Conservation (phyloP, 1,140 invertebrate species). For the Neotoxoptera formosana region DNA sequence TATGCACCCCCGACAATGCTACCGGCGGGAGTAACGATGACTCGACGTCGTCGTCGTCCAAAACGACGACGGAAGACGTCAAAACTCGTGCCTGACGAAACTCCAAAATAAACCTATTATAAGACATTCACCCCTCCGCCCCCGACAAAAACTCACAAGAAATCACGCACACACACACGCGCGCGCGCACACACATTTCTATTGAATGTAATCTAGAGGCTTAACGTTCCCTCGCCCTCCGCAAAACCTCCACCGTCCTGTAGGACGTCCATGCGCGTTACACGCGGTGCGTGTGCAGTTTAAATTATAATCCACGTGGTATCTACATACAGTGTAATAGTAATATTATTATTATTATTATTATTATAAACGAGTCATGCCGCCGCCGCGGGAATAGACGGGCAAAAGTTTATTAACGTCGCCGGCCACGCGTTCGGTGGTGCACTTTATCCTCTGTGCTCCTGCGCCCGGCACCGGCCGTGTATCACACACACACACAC, state of each 20-base stretch:
- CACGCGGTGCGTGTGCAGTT: background rate
- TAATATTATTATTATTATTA: no score
- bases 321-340: background rate
- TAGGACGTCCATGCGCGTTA: background rate
- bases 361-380: no score
- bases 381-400: background rate
- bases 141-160: background rate
- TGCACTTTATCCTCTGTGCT: background rate
- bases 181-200: background rate
- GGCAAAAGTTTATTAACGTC: background rate
- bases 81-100: background rate
- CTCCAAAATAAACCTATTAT: background rate
- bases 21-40: no score
- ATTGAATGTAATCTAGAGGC: background rate
- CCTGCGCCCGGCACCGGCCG: no score
- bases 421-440: background rate
- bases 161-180: background rate
- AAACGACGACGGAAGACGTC: background rate
- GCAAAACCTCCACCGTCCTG: fast-evolving
- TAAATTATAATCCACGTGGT: background rate
- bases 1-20: no score
- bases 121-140: no score
- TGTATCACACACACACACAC: background rate
- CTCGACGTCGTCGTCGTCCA: background rate
- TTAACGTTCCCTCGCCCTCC: background rate